Percentiles rank a stretch among this genome's conserved stretches.
Conservation (phyloP, 2,113 vertebrate species). For the Anarrhichthys ocellatus region DNA sequence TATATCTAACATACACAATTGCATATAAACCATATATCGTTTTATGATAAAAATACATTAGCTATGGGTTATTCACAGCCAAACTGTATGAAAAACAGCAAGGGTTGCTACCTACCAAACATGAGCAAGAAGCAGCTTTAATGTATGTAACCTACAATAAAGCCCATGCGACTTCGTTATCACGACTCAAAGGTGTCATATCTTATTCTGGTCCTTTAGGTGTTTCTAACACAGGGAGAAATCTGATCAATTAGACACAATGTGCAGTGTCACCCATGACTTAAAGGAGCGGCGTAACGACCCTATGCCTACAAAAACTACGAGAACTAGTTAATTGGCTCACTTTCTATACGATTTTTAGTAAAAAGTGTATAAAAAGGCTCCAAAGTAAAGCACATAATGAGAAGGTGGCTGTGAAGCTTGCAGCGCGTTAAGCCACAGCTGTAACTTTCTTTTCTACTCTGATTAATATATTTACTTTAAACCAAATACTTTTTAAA, state of each 20-base stretch:
- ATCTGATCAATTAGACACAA: constrained; percentile 19
- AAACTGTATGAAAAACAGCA: background rate
- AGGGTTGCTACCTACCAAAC: background rate
- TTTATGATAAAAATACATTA: constrained; percentile 19
- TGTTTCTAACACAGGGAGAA: background rate
- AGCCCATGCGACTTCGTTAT: background rate
- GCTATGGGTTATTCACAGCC: constrained; percentile 19
- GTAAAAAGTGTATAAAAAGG: constrained; percentile 1
- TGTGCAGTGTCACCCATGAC: background rate
- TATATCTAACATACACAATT: background rate
- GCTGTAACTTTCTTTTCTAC: constrained; percentile 36
- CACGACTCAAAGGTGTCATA: background rate
- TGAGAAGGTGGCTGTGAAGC: constrained; percentile 42
- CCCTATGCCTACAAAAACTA: background rate
- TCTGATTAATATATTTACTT: constrained; percentile 65
- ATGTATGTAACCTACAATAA: constrained; percentile 15
- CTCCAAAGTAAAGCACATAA: constrained; percentile 15
- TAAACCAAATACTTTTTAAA: constrained; percentile 26
- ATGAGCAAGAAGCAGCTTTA: constrained; percentile 13
- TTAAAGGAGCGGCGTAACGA: background rate
- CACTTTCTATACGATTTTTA: background rate
- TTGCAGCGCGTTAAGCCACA: constrained; percentile 41
- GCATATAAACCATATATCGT: constrained; percentile 2
- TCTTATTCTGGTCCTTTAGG: constrained; percentile 15
- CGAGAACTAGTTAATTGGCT: constrained; percentile 23